phyloP scores from a whole-genome alignment of 2,113 vertebrate genomes.

The Alligator sinensis region DNA sequence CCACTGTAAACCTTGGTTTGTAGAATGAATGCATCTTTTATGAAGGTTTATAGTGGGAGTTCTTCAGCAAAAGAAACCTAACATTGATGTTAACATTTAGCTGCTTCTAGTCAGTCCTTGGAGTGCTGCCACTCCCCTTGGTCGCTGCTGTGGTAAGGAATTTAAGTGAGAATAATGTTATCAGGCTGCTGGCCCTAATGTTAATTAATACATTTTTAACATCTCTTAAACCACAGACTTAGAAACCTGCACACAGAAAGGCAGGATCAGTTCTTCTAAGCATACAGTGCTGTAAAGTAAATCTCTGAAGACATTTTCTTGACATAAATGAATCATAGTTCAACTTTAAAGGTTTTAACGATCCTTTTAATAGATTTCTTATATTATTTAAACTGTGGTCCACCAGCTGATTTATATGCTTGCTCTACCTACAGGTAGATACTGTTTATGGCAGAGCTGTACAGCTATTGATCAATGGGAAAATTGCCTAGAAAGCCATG shows the following conservation, averaged over 20 bases:
- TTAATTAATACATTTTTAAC: conserved; percentile 14
- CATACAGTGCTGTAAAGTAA: neutral
- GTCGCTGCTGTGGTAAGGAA: conserved; percentile 13
- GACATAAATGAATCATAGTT: neutral
- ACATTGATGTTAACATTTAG: neutral
- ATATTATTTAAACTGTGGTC: neutral
- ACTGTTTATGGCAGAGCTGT: neutral
- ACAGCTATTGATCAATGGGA: neutral
- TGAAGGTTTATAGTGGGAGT: neutral
- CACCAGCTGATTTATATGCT: neutral
- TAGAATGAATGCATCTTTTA: conserved; percentile 41
- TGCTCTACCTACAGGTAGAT: neutral
- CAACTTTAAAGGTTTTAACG: neutral
- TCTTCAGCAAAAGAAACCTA: neutral
- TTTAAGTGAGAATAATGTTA: conserved; percentile 42
- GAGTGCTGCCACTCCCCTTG: conserved; percentile 6
- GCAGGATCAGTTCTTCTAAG: neutral
- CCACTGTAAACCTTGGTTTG: neutral
- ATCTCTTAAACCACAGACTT: neutral
- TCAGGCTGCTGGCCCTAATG: neutral
- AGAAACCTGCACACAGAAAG: neutral
- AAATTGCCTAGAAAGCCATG: neutral
- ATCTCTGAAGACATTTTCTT: neutral
- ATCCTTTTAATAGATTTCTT: neutral
- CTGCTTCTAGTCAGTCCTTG: neutral